Evolutionary conservation across 2,888 invertebrate genomes (phyloP).

Genomic region (Julus scanicus): DNA sequence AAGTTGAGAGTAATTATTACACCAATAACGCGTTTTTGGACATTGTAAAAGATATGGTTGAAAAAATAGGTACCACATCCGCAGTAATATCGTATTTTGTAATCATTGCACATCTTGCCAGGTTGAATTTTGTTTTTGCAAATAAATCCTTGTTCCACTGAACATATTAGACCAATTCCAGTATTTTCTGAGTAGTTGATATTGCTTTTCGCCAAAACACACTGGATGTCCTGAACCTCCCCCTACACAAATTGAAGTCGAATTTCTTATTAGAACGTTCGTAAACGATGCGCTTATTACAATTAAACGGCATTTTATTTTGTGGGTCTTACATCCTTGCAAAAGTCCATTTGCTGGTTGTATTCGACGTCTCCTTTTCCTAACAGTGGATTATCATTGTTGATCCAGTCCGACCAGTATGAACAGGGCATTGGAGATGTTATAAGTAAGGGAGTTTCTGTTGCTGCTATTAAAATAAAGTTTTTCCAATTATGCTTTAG

Average conservation of each 20-base stretch:
- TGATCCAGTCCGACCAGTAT: slow-evolving; percentile 63
- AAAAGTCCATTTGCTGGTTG: slow-evolving; percentile 12
- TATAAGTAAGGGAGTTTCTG: slow-evolving; percentile 61
- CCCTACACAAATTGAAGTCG: slow-evolving; percentile 59
- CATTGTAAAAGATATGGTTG: neutral
- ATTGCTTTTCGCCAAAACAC: slow-evolving; percentile 60
- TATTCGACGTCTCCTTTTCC: slow-evolving; percentile 61
- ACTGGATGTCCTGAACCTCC: slow-evolving; percentile 61
- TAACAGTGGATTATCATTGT: slow-evolving; percentile 60
- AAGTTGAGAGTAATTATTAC: slow-evolving; percentile 59
- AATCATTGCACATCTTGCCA: slow-evolving; percentile 61
- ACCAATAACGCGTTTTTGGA: neutral
- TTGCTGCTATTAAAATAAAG: slow-evolving; percentile 58
- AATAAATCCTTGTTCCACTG: slow-evolving; percentile 60
- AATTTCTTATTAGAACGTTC: neutral
- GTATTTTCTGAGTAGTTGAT: slow-evolving; percentile 58
- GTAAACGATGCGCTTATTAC: neutral
- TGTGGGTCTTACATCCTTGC: slow-evolving; percentile 50
- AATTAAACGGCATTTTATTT: neutral
- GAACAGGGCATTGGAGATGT: slow-evolving; percentile 61
- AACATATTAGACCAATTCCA: slow-evolving; percentile 61
- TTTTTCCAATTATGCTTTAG: slow-evolving; percentile 12
- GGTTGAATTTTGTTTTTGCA: slow-evolving; percentile 61
- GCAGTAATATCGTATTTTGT: slow-evolving; percentile 63
- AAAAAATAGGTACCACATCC: slow-evolving; percentile 61